Conservation (phyloP, 1,140 invertebrate species). For the Camponotus vicinus region DNA sequence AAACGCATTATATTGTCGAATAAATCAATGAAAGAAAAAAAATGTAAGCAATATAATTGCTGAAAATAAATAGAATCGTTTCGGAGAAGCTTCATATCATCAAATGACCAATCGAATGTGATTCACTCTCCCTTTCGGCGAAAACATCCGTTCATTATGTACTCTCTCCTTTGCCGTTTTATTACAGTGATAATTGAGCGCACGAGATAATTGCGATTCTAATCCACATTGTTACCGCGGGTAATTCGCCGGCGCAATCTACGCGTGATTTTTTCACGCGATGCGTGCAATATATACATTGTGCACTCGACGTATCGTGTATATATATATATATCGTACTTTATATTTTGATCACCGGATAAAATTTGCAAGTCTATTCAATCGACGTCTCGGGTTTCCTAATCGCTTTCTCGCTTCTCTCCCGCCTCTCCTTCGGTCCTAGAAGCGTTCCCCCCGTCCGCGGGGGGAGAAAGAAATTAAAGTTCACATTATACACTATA, state of each 20-base stretch:
- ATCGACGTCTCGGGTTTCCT: constrained; percentile 30
- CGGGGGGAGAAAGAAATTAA: constrained; percentile 44
- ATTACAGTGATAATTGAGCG: constrained; percentile 1
- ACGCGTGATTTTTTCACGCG: neutral
- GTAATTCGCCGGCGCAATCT: neutral
- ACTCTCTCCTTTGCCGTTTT: constrained; percentile 27
- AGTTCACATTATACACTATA: constrained; percentile 22
- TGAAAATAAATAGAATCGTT: neutral
- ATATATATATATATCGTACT: constrained; percentile 13
- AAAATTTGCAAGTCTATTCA: constrained; percentile 24
- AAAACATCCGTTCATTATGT: neutral
- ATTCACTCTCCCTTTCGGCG: constrained; percentile 13
- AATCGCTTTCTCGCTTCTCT: constrained; percentile 23
- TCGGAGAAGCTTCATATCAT: constrained; percentile 20
- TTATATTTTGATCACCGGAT: constrained; percentile 28
- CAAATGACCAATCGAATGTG: neutral
- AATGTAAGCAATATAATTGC: neutral
- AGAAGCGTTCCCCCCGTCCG: constrained; percentile 2
- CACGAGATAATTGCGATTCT: constrained; percentile 14
- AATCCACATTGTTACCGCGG: constrained; percentile 2
- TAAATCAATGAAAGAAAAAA: neutral
- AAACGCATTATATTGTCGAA: neutral
- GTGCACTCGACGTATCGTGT: neutral
- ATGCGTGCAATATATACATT: constrained; percentile 7
- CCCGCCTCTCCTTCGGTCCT: constrained; percentile 11